Evolutionary conservation across 1,140 invertebrate genomes (phyloP).

Genomic region (Uloborus diversus): DNA sequence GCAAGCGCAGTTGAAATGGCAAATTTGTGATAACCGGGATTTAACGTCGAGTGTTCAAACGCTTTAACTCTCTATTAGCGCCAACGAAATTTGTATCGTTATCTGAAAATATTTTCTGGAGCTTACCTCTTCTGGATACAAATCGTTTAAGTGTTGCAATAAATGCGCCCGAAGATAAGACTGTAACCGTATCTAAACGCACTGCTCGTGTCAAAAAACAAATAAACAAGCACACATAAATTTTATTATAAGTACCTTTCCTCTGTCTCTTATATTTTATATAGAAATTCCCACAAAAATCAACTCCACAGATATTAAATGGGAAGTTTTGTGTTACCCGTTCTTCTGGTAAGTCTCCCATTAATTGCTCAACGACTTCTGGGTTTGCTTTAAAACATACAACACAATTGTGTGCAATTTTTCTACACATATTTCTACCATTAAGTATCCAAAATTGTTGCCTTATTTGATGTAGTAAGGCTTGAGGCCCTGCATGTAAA

Average conservation of each 20-base stretch:
- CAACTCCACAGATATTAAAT: slow-evolving; percentile 6
- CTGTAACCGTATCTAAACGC: slow-evolving; percentile 58
- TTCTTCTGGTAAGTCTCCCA: slow-evolving; percentile 2
- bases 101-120: slow-evolving; percentile 2
- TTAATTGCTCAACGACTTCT: neutral
- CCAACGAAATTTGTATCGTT: slow-evolving; percentile 28
- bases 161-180: slow-evolving; percentile 64
- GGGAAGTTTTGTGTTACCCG: neutral
- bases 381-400: slow-evolving; percentile 17
- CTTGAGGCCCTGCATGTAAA: slow-evolving; percentile 8
- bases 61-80: neutral
- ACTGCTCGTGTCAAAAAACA: slow-evolving; percentile 22
- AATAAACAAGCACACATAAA: slow-evolving; percentile 13
- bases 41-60: too few species aligned
- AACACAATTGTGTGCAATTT: neutral
- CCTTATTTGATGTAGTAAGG: neutral
- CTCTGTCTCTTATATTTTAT: slow-evolving; percentile 17
- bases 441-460: slow-evolving; percentile 28
- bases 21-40: too few species aligned
- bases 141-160: slow-evolving; percentile 54
- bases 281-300: slow-evolving; percentile 4
- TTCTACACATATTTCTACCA: neutral
- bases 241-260: slow-evolving; percentile 63
- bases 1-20: too few species aligned
- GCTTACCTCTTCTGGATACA: slow-evolving; percentile 13